A percentile compares a stretch with the other conserved stretches of the same genome.
These are phyloP conservation scores for Chelidonichthys spinosus DNA, from an alignment of 2,797 vertebrate genomes.

Conservation along the genomic window DNA sequence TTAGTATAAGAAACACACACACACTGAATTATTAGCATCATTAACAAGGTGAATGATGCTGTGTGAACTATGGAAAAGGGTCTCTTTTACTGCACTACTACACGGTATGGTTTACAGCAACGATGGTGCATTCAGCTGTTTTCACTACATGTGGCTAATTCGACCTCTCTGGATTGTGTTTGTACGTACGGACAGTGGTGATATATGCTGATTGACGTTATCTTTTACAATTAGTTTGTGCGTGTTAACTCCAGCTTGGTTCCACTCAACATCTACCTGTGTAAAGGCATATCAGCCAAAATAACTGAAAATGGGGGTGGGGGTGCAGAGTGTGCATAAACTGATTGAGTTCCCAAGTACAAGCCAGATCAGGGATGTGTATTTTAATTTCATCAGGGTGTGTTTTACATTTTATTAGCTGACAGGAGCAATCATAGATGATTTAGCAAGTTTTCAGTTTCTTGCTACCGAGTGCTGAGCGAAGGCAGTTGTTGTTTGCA, in stretches of 20 bases:
- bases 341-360: background rate
- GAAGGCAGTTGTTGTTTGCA: conserved; percentile 1
- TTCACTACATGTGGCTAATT: background rate
- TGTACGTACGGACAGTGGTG: background rate
- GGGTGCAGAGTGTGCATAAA: background rate
- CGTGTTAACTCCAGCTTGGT: background rate
- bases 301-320: background rate
- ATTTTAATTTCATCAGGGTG: conserved; percentile 15
- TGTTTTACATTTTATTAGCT: conserved; percentile 15
- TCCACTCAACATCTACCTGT: background rate
- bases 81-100: conserved; percentile 18
- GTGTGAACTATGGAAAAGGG: conserved; percentile 22
- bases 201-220: background rate
- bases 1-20: background rate
- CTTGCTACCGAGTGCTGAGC: conserved; percentile 6
- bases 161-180: conserved; percentile 9
- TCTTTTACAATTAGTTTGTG: background rate
- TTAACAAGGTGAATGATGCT: conserved; percentile 15
- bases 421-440: conserved; percentile 21
- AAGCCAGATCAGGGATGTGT: background rate
- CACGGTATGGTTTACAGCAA: conserved; percentile 2
- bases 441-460: conserved; percentile 19
- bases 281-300: background rate
- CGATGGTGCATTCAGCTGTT: background rate
- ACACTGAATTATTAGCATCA: background rate